A percentile compares a stretch with the other conserved stretches of the same genome.
Evolutionary conservation across 2,113 vertebrate genomes (phyloP).

Genomic region (Marmota monax): DNA sequence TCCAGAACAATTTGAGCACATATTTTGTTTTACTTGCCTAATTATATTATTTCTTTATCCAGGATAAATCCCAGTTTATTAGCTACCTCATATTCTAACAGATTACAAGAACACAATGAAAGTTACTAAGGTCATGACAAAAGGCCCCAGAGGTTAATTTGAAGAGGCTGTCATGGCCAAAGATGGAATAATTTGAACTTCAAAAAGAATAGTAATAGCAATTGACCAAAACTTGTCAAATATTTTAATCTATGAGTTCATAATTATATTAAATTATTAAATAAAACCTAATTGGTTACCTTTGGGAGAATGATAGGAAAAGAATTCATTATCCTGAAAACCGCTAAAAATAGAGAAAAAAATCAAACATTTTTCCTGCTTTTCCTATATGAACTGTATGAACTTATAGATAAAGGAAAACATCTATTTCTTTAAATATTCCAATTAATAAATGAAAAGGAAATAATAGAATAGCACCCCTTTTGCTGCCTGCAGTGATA

Average conservation of each 20-base stretch:
- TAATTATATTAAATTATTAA: constrained; percentile 30
- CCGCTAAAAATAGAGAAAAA: not conserved
- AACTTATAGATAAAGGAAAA: not conserved
- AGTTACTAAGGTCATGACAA: not conserved
- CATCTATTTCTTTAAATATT: constrained; percentile 28
- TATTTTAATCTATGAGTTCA: constrained; percentile 46
- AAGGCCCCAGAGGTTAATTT: not conserved
- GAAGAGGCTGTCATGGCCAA: constrained; percentile 24
- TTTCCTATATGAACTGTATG: not conserved
- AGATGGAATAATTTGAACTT: constrained; percentile 4
- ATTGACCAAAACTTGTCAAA: not conserved
- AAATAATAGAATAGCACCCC: not conserved
- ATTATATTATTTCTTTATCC: constrained; percentile 10
- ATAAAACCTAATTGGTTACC: constrained; percentile 10
- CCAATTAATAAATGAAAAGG: not conserved
- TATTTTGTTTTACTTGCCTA: not conserved
- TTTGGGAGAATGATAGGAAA: not conserved
- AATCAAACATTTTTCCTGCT: not conserved
- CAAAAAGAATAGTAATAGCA: constrained; percentile 25
- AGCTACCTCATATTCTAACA: not conserved
- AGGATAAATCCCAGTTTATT: not conserved
- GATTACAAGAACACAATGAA: not conserved
- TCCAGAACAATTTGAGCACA: not conserved
- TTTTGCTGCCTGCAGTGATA: not conserved
- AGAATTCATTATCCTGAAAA: constrained; percentile 32